Evolutionary conservation across 92 coral and sea anemone species (phyloP), one percentile per base, ranked within the genome.

Genomic region (Umimayanthus chanpuru): DNA sequence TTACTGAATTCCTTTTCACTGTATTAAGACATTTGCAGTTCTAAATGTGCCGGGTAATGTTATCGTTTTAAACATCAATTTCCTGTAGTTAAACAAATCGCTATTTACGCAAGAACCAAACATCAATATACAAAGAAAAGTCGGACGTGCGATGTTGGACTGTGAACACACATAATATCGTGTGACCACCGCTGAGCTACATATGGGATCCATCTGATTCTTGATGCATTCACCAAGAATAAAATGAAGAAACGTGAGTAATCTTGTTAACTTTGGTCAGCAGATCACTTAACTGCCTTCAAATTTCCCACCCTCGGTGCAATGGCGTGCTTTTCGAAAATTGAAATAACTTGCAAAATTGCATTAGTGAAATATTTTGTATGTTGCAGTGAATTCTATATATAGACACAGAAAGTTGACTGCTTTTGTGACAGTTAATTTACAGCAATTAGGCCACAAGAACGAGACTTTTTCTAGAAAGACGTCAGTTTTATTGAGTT

Each of bases 51-150:
- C 40, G 65, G 9, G 55, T 29, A 44, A 26, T 70, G 64, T 70
- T 70, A 68, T 83, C 36, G 61, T 66, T 83, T 83, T 70, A 83
- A 83, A 83, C 58, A 70, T 44, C 87, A 29, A 72, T 68, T 83
- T 70, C 77, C 66, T 83, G 87, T 36, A 83, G 87, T 44, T 83
- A 44, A 83, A 83, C 74, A 66, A 70, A 70, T n/a, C 66, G 72
- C 44, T 83, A 78, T 83, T 83, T 83, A 68, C 61, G 77, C 41
- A 70, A 25, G 65, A 47, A 67, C 25, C 8, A 21, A 4, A 28
- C n/a, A 26, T 68, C 18, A 18, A 29, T 21, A 61, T 39, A 41
- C 58, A 68, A 83, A 70, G 40, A 4, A 67, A 40, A 29, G 29
- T 67, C 25, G 41, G 50, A 32, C 18, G 47, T 41, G 44, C 39